Conservation (phyloP, 2,113 vertebrate genomes). For the Anolis sagrei region DNA sequence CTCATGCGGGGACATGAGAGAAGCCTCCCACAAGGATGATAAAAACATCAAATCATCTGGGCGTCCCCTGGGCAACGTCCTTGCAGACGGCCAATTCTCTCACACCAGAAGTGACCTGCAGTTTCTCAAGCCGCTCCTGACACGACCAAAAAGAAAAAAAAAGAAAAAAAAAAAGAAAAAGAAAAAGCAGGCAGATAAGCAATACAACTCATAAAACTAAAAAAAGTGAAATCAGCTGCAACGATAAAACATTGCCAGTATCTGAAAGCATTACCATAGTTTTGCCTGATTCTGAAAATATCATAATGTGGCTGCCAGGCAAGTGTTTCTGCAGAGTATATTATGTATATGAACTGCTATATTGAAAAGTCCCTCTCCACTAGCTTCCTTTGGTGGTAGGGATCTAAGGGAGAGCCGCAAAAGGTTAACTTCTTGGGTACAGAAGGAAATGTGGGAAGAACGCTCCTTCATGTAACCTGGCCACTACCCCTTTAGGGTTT, state of each 20-base stretch:
- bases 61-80: too few relatives aligned
- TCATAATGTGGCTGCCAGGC: not conserved
- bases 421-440: not conserved
- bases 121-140: too few relatives aligned
- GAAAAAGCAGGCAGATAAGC: not conserved
- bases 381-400: too few relatives aligned
- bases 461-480: not conserved
- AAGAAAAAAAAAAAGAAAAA: not conserved
- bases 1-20: too few relatives aligned
- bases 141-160: too few relatives aligned
- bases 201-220: not conserved
- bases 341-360: too few relatives aligned
- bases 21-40: too few relatives aligned
- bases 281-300: not conserved
- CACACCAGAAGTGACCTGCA: too few relatives aligned
- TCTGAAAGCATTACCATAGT: not conserved
- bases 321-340: not conserved
- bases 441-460: not conserved
- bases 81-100: too few relatives aligned
- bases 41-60: too few relatives aligned
- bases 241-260: not conserved
- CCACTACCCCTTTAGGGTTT: not conserved
- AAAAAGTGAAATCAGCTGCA: not conserved
- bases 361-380: not conserved
- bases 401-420: not conserved